These are phyloP conservation scores for Chaetogeoica ovagalla DNA, from an alignment of 2,888 invertebrate genomes.

Conservation along the genomic window DNA sequence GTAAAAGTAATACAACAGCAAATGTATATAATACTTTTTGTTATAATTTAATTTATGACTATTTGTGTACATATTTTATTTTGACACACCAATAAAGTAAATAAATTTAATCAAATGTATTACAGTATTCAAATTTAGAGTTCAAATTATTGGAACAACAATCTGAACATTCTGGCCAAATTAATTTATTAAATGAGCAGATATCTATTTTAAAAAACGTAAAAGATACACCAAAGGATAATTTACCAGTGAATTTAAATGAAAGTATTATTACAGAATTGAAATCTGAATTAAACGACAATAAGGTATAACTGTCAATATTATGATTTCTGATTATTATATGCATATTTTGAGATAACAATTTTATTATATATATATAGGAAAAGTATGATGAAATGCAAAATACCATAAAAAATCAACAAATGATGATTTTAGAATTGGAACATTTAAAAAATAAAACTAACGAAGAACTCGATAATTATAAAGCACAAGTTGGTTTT, in stretches of 20 bases:
- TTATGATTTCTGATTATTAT: background rate
- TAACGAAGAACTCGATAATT: slow-evolving; percentile 33
- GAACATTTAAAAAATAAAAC: slow-evolving; percentile 14
- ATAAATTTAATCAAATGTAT: background rate
- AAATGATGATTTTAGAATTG: slow-evolving; percentile 20
- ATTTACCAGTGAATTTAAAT: slow-evolving; percentile 38
- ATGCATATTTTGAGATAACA: background rate
- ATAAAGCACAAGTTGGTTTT: slow-evolving; percentile 13
- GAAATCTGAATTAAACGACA: slow-evolving; percentile 23
- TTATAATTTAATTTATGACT: background rate
- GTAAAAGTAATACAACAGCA: slow-evolving; percentile 23
- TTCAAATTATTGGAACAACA: slow-evolving; percentile 44
- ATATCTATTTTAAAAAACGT: slow-evolving; percentile 13
- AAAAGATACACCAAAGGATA: slow-evolving; percentile 14
- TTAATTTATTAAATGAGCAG: slow-evolving; percentile 25
- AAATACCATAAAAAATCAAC: slow-evolving; percentile 27
- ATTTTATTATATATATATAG: slow-evolving; percentile 5
- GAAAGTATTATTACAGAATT: slow-evolving; percentile 41
- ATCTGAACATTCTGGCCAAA: slow-evolving; percentile 26
- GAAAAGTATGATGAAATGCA: slow-evolving; percentile 35
- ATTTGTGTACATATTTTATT: too few species aligned
- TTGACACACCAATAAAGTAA: too few species aligned
- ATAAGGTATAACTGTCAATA: slow-evolving; percentile 18
- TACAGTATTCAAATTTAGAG: slow-evolving; percentile 48
- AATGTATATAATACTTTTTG: background rate